These are phyloP conservation scores for Cacoxenus indagator DNA, from an alignment of 2,888 invertebrate genomes.

Conservation along the genomic window DNA sequence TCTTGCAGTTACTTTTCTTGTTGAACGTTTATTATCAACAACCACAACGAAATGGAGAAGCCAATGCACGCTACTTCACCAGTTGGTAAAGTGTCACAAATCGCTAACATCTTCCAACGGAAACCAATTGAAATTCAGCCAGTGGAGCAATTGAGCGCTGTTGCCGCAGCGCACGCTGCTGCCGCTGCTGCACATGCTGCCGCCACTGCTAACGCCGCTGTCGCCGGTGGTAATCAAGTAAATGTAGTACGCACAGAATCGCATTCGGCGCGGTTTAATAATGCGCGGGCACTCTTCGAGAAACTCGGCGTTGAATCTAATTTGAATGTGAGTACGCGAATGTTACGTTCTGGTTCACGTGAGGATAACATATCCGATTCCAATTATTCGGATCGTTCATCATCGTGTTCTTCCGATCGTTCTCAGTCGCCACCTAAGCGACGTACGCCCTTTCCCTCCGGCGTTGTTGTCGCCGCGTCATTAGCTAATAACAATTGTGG, in stretches of 20 bases:
- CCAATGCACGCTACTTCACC: conserved; percentile 70
- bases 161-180: conserved; percentile 66
- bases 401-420: conserved; percentile 68
- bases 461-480: conserved; percentile 56
- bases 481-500: conserved; percentile 61
- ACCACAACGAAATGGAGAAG: conserved; percentile 74
- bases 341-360: conserved; percentile 68
- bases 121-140: conserved; percentile 74
- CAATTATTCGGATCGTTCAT: conserved; percentile 65
- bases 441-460: conserved; percentile 68
- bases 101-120: conserved; percentile 90
- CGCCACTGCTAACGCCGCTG: conserved; percentile 38
- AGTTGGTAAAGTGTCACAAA: conserved; percentile 90
- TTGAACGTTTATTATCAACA: conserved; percentile 12
- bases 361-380: conserved; percentile 70
- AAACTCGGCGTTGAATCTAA: conserved; percentile 84
- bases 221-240: conserved; percentile 72
- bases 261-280: conserved; percentile 91
- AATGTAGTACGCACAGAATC: conserved; percentile 89
- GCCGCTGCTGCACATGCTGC: conserved; percentile 59
- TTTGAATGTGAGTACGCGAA: conserved; percentile 64
- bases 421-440: conserved; percentile 70
- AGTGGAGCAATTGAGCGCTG: conserved; percentile 66
- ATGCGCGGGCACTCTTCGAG: conserved; percentile 91
- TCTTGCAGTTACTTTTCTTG: not conserved